These are phyloP conservation scores for Leptosomus discolor DNA, from an alignment of 2,113 vertebrate genomes.

Conservation along the genomic window DNA sequence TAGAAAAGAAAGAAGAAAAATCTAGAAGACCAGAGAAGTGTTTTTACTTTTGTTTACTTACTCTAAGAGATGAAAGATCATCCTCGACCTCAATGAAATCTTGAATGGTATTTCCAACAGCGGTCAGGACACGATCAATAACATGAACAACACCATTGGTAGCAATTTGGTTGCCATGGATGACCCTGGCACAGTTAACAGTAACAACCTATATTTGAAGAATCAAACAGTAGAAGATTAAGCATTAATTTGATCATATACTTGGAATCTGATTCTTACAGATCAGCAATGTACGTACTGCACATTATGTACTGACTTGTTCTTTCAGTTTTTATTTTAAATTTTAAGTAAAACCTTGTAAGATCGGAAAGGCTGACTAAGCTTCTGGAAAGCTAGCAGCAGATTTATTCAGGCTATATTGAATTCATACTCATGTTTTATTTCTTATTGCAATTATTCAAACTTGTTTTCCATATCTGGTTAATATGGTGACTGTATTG, in stretches of 20 bases:
- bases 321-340: not conserved
- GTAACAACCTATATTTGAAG: conserved; percentile 86
- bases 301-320: not conserved
- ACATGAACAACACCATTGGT: conserved; percentile 97
- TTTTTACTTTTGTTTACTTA: conserved; percentile 48
- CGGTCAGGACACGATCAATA: conserved; percentile 89
- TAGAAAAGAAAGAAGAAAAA: not conserved
- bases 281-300: not conserved
- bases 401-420: not conserved
- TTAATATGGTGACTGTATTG: not conserved
- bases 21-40: not conserved
- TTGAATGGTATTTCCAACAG: conserved; percentile 85
- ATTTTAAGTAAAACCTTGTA: not conserved
- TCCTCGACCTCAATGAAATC: conserved; percentile 85
- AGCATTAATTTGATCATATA: not conserved
- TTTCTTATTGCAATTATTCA: not conserved
- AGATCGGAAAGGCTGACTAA: not conserved
- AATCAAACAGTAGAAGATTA: not conserved
- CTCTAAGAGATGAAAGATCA: conserved; percentile 86
- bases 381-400: not conserved
- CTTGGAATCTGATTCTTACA: not conserved
- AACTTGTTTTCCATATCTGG: not conserved
- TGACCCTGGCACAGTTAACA: conserved; percentile 93
- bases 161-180: conserved; percentile 93
- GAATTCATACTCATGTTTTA: not conserved